A percentile compares a stretch with the other conserved stretches of the same genome.
Conservation (phyloP, 1,140 invertebrate species). For the Tribolium castaneum region DNA sequence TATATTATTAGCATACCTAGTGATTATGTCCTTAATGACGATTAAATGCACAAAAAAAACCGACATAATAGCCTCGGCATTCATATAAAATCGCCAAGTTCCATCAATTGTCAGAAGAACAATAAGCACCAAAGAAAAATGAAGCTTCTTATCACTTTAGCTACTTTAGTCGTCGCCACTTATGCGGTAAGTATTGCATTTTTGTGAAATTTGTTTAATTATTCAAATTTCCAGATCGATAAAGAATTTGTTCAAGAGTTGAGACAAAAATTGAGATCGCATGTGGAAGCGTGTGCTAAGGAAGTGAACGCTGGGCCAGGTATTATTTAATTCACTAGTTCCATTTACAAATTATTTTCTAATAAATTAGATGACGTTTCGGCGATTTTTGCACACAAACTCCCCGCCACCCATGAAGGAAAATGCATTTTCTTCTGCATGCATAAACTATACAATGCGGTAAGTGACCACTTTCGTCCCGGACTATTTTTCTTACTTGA, state of each 20-base stretch:
- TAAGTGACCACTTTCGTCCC: no score
- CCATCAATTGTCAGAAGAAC: neutral
- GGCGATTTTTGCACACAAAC: conserved; percentile 21
- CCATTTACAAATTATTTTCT: neutral
- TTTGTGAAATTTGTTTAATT: neutral
- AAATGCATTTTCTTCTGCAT: conserved; percentile 48
- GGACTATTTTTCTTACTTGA: no score
- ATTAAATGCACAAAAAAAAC: conserved; percentile 6
- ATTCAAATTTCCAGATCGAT: conserved; percentile 41
- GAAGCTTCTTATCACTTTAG: neutral
- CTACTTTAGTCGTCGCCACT: neutral
- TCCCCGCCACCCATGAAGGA: conserved; percentile 42
- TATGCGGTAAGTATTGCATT: conserved; percentile 6
- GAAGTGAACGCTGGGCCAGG: conserved; percentile 42
- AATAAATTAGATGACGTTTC: conserved; percentile 47
- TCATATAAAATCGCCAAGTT: neutral
- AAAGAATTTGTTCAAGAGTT: conserved; percentile 49
- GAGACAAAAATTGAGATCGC: conserved; percentile 39
- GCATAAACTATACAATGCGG: conserved; percentile 41
- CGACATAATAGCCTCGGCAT: conserved; percentile 1
- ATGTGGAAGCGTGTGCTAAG: conserved; percentile 43
- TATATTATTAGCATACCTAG: neutral
- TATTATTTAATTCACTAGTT: neutral
- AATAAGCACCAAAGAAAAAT: neutral
- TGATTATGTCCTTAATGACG: neutral